phyloP scores from a whole-genome alignment of 2,797 vertebrate species.

The Mormyrus hasselquistii region DNA sequence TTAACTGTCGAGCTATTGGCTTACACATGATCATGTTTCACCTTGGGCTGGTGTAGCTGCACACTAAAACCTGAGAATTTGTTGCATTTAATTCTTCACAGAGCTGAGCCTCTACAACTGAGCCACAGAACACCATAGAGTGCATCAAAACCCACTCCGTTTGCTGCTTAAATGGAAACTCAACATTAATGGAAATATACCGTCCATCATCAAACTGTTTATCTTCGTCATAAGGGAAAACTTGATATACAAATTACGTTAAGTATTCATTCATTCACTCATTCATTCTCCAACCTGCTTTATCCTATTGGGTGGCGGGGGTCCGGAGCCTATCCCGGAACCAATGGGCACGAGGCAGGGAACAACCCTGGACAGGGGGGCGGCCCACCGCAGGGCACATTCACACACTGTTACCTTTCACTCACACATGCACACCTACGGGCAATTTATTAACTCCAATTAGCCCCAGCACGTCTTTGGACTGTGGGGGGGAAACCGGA shows the following conservation, averaged over 20 bases:
- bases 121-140: neutral
- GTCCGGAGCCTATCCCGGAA: too few relatives aligned
- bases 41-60: neutral
- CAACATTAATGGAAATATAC: neutral
- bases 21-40: constrained; percentile 3
- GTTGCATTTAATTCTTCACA: constrained; percentile 11
- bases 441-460: too few relatives aligned
- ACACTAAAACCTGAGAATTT: constrained; percentile 11
- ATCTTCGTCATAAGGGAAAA: neutral
- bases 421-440: too few relatives aligned
- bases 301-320: too few relatives aligned
- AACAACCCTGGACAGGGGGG: too few relatives aligned
- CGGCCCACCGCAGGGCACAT: too few relatives aligned
- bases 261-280: neutral
- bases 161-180: neutral
- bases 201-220: neutral
- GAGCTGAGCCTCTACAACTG: neutral
- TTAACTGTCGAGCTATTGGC: neutral
- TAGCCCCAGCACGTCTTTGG: too few relatives aligned
- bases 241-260: neutral
- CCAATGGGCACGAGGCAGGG: too few relatives aligned
- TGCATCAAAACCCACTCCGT: neutral
- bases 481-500: too few relatives aligned
- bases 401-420: too few relatives aligned
- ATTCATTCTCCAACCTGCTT: too few relatives aligned